Base-by-base conservation (phyloP, 2,888 invertebrate species). In the Mesochorus sp. region DNA sequence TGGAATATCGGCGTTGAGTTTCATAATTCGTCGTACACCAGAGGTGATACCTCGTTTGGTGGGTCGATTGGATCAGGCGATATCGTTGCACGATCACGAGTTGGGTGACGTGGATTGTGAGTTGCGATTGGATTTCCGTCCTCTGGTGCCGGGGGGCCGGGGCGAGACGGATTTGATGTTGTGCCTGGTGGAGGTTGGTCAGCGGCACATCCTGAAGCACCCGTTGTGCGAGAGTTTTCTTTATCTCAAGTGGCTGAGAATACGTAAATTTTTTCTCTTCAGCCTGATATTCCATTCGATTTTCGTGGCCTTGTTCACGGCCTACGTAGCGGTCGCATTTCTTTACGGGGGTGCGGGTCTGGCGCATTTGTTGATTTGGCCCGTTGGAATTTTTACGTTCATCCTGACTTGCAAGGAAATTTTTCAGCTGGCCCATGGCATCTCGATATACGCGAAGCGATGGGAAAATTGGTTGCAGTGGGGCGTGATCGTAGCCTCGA, bases 401-500 rank as follows among this genome's bases (percentile, higher is more conserved):
- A 91, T 94, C 72, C 92, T 96, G 53, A 86, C 95, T 76, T 91
- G 91, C 0, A 97, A 97, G 88, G 97, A 97, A 91, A 90, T 96
- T 64, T 95, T 96, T 86, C 95, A 96, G 92, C 93, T 96, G 78
- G 94, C 94, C 0, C 95, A 97, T 76, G 94, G 94, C 57, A 93
- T 95, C 90, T 93, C 92, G 24, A 93, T 93, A n/a, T 97, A 97
- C 84, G 93, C 95, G 1, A 93, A 93, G 81, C 94, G 95, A 81
- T 96, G 96, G 96, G 97, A 97, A 88, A 97, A 97, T 88, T 96
- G 95, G 94, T 91, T 97, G 55, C 96, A 97, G 87, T 94, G 95
- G 94, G 91, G 95, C 17, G 96, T 97, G 59, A 94, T 96, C 64
- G 88, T 95, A 0, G 73, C 85, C 3, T 87, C 90, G 0, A 81